Evolutionary conservation across 2,888 invertebrate species (phyloP), one percentile per base, ranked within the genome.

Genomic region (Protophormia terraenovae): DNA sequence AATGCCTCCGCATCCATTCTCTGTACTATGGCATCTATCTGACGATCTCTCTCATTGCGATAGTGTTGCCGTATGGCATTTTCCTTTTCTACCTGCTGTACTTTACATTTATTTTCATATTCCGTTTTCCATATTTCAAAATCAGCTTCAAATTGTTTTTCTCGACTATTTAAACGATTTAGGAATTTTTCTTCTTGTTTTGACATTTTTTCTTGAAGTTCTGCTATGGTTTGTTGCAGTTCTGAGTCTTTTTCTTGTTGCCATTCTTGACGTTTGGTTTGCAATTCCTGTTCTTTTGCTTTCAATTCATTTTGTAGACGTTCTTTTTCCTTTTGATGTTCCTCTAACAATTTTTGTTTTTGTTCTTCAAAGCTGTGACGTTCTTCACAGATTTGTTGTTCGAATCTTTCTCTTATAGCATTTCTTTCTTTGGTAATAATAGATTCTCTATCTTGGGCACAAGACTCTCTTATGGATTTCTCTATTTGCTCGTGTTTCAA

Each of bases 21-120:
- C 19, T 90, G 89, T 14, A 93, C 92, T 66, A 93, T 91, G 12
- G 90, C 91, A 85, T 97, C 97, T 73, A 97, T 96, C 93, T 97
- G 97, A 62, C 94, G 94, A 92, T 97, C 97, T 78, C 97, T 93
- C 90, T 97, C 97, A 67, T 94, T 93, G 90, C 95, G 95, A 90
- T 95, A 95, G 87, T 96, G 95, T 32, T 96, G 95, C 1, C 95
- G 92, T 88, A 97, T 95, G 87, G 94, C 94, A 77, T 94, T 93
- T 92, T 96, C 96, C 89, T 94, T 95, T 90, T 95, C 95, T 77
- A 94, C 94, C 71, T 96, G 92, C 10, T 94, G 90, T 32, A 94
- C 87, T 79, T 92, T 92, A 60, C 90, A 89, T 24, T 90, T 89
- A 82, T 91, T 92, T 86, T 93, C 94, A 88, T 94, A 94, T 87